Conservation (phyloP, 2,888 invertebrate genomes). For the Hypomecis atomaria region DNA sequence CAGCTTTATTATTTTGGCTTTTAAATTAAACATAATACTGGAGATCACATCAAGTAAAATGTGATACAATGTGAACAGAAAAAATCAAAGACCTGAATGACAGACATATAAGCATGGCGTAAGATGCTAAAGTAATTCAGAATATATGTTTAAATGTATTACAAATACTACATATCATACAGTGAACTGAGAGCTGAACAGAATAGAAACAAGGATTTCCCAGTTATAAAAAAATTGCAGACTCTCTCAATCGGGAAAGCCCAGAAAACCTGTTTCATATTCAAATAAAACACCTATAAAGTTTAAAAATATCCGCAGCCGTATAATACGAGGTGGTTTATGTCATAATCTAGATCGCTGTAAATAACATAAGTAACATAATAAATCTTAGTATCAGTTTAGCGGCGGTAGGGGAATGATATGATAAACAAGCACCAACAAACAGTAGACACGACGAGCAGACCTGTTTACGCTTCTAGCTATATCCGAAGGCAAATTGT, state of each 20-base stretch:
- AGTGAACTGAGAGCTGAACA: too few species aligned
- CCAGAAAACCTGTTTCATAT: slow-evolving; percentile 8
- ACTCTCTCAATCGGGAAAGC: slow-evolving; percentile 3
- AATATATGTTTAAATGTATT: too few species aligned
- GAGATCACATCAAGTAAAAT: too few species aligned
- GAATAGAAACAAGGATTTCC: not conserved
- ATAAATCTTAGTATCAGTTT: slow-evolving; percentile 59
- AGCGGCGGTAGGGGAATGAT: slow-evolving; percentile 52
- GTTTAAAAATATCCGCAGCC: slow-evolving; percentile 17
- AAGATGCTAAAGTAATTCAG: too few species aligned
- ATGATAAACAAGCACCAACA: slow-evolving; percentile 58
- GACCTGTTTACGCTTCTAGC: slow-evolving; percentile 66
- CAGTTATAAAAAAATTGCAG: not conserved
- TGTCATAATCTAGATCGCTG: slow-evolving; percentile 28
- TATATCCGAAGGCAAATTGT: slow-evolving; percentile 69
- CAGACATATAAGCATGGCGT: too few species aligned
- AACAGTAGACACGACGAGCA: slow-evolving; percentile 63
- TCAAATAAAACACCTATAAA: slow-evolving; percentile 12
- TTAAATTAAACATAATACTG: too few species aligned
- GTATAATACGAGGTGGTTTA: slow-evolving; percentile 11
- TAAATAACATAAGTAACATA: slow-evolving; percentile 38
- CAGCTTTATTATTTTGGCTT: too few species aligned
- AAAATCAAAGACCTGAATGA: too few species aligned
- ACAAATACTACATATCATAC: too few species aligned
- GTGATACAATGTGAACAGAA: too few species aligned